phyloP scores from a whole-genome alignment of 1,140 invertebrate species.

The Eumaeus atala region DNA sequence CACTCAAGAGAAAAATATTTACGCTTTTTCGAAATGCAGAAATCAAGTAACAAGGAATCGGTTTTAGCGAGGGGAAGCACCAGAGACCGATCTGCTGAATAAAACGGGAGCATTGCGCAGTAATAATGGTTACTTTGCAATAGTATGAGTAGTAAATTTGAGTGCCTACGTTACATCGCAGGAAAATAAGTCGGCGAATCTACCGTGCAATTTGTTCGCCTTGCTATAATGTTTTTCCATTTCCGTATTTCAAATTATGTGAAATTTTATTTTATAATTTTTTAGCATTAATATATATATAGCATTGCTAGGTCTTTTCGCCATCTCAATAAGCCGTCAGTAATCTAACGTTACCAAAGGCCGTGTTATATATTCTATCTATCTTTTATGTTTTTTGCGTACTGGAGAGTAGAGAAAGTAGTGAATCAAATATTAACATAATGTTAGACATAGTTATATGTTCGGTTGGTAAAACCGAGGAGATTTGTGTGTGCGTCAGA shows the following conservation, averaged over 20 bases:
- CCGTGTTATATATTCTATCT: too few species aligned
- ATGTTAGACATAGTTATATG: too few species aligned
- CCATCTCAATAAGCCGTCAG: too few species aligned
- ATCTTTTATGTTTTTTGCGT: too few species aligned
- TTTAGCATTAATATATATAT: too few species aligned
- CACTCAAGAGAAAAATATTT: slow-evolving; percentile 70
- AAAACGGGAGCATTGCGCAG: slow-evolving; percentile 49
- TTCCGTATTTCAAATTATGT: neutral
- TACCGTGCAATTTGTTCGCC: neutral
- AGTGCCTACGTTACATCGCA: slow-evolving; percentile 23
- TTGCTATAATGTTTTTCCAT: neutral
- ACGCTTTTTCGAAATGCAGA: slow-evolving; percentile 71
- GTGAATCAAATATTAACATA: too few species aligned
- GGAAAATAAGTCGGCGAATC: slow-evolving; percentile 15
- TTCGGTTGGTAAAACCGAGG: too few species aligned
- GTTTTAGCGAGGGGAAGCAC: slow-evolving; percentile 64
- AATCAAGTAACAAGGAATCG: slow-evolving; percentile 72
- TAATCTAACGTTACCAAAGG: too few species aligned
- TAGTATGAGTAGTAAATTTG: slow-evolving; percentile 42
- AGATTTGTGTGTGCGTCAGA: too few species aligned
- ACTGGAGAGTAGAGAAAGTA: too few species aligned
- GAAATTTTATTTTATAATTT: neutral
- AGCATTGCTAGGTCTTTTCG: too few species aligned
- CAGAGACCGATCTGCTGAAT: slow-evolving; percentile 56
- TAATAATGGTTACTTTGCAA: slow-evolving; percentile 61